Base-by-base conservation (phyloP, 2,113 vertebrate species). In the Jaculus jaculus region DNA sequence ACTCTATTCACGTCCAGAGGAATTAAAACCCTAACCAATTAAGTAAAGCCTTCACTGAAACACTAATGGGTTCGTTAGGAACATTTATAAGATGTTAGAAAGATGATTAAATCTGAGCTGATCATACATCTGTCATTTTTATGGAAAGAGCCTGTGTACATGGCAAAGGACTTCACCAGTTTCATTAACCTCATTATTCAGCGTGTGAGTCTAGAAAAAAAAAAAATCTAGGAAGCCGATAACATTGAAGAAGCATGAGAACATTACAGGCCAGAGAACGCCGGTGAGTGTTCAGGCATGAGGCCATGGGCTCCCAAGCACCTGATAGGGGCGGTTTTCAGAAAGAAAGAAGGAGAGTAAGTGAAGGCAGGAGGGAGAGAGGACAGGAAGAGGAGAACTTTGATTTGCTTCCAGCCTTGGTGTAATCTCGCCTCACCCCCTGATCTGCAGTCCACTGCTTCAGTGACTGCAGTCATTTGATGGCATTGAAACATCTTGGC, bases 151-250 rank as follows among this genome's bases (percentile, higher is more conserved):
- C 87, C 69, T 79, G 21, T 93, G 81, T 83, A 37, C 37, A 20
- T 68, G 69, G 87, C 78, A 92, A 87, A 96, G 84, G 81, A 92
- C 89, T 91, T 94, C 81, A 95, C 69, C 4, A 6, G 81, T 92
- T 96, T 95, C 92, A 95, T 96, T 95, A 96, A 96, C 84, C 85
- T 93, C 82, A 89, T 95, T 96, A 96, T 96, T 95, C 85, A 85
- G 84, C 42, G 34, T 95, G 74, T 92, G 84, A 93, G 18, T 96
- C 96, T 94, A 94, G 58, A 75, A 90, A 87, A 92, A 96, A 63
- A 75, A 90, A 87, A 92, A 96, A 95, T 86, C 68, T 82, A 37
- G 47, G 47, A 90, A 84, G 90, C 85, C 39, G 71, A 74, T 93
- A 92, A 94, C 37, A 80, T 71, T 96, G 90, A 92, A 94, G 95